These are phyloP conservation scores for Alosa alosa DNA, from an alignment of 2,113 vertebrate genomes.

Conservation along the genomic window DNA sequence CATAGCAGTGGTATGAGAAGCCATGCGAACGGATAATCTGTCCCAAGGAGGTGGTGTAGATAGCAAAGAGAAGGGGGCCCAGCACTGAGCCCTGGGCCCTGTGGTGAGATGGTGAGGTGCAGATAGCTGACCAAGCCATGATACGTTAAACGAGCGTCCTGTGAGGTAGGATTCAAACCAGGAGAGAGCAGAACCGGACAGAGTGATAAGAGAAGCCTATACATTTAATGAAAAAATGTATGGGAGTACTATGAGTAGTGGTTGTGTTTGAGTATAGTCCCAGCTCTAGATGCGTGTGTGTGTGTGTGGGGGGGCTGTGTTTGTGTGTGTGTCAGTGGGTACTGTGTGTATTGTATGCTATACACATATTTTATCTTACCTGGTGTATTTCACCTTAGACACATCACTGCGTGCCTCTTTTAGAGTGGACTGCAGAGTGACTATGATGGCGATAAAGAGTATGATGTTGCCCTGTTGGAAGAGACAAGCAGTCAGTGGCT, in stretches of 20 bases:
- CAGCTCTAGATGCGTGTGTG: neutral
- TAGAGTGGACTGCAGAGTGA: constrained; percentile 60
- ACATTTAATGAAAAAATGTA: too few species aligned
- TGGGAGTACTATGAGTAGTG: neutral
- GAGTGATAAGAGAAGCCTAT: too few species aligned
- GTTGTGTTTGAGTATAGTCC: neutral
- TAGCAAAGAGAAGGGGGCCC: too few species aligned
- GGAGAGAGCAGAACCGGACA: too few species aligned
- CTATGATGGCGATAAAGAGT: constrained; percentile 60
- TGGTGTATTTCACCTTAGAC: constrained; percentile 54
- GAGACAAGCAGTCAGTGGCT: neutral
- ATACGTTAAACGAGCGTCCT: too few species aligned
- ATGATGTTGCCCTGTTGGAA: constrained; percentile 54
- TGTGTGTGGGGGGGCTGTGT: neutral
- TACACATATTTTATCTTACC: constrained; percentile 42
- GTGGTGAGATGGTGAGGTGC: too few species aligned
- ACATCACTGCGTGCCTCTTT: constrained; percentile 59
- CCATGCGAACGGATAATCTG: too few species aligned
- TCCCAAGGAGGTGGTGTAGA: too few species aligned
- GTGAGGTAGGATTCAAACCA: too few species aligned
- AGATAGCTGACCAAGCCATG: too few species aligned
- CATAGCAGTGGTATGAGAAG: too few species aligned
- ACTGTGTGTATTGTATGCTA: neutral
- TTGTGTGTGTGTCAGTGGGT: neutral
- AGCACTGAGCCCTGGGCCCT: too few species aligned